Conservation (phyloP, 2,888 invertebrate genomes). For the Mythimna vitellina region DNA sequence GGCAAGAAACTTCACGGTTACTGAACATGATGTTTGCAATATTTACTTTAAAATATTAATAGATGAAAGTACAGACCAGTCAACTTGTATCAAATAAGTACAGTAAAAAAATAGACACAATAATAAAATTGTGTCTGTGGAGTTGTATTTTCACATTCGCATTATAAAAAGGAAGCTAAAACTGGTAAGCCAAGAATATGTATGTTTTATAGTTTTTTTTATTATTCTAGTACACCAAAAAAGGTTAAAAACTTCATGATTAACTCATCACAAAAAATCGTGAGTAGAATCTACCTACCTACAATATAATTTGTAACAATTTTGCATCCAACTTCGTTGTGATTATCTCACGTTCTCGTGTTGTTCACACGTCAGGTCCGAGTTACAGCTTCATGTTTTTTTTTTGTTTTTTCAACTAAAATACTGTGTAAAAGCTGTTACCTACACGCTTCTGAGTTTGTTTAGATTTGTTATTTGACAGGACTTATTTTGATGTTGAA, state of each 20-base stretch:
- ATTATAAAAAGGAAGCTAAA: no score
- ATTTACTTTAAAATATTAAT: no score
- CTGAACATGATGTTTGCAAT: no score
- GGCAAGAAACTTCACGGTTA: no score
- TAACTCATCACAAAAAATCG: conserved; percentile 39
- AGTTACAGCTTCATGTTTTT: conserved; percentile 22
- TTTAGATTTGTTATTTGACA: conserved; percentile 3
- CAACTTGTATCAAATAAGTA: no score
- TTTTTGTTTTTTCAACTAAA: conserved; percentile 33
- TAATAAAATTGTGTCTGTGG: no score
- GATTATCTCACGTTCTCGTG: conserved; percentile 62
- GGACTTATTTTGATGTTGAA: neutral
- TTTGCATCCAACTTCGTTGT: conserved; percentile 53
- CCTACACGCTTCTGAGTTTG: conserved; percentile 27
- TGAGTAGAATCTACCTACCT: conserved; percentile 21
- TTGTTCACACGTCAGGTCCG: conserved; percentile 57
- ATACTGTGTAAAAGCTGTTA: conserved; percentile 19
- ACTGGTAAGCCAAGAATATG: no score
- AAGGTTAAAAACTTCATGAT: conserved; percentile 26
- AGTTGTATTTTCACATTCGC: no score
- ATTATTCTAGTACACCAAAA: neutral
- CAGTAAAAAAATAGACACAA: no score
- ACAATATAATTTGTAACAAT: conserved; percentile 47
- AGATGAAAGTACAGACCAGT: no score
- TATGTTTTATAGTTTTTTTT: neutral